Evolutionary conservation across 2,113 vertebrate genomes (phyloP).

Genomic region (Gallinago jamesoni): DNA sequence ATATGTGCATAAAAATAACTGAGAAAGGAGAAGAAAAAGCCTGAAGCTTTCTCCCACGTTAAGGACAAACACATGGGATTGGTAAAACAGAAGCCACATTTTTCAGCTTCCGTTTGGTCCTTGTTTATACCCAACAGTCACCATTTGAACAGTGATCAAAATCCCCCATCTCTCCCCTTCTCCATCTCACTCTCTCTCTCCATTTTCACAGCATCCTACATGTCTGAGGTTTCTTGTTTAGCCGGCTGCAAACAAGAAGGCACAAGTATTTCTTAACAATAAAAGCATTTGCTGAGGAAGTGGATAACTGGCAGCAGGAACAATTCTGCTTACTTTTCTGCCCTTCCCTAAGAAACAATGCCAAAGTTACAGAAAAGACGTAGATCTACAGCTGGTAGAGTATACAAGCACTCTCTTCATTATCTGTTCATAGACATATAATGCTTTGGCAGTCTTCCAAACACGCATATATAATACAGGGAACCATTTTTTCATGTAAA

Average conservation of each 20-base stretch:
- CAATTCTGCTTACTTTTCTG: neutral
- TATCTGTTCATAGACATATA: conserved; percentile 19
- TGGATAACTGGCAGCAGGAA: neutral
- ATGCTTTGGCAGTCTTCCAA: conserved; percentile 19
- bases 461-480: conserved; percentile 24
- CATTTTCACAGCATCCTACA: neutral
- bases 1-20: neutral
- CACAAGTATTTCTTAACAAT: neutral
- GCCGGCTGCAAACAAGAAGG: neutral
- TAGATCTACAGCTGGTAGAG: neutral
- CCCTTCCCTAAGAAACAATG: neutral
- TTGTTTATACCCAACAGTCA: neutral
- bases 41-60: neutral
- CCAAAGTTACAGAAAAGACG: conserved; percentile 8
- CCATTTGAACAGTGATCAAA: neutral
- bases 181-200: neutral
- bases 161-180: neutral
- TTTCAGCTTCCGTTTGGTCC: neutral
- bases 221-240: neutral
- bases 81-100: neutral
- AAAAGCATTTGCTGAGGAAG: conserved; percentile 13
- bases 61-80: neutral
- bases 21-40: neutral
- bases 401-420: conserved; percentile 1
- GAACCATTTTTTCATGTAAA: conserved; percentile 8